Conservation (phyloP, 35 echinoderm and acorn worm species). For the Apostichopus californicus region DNA sequence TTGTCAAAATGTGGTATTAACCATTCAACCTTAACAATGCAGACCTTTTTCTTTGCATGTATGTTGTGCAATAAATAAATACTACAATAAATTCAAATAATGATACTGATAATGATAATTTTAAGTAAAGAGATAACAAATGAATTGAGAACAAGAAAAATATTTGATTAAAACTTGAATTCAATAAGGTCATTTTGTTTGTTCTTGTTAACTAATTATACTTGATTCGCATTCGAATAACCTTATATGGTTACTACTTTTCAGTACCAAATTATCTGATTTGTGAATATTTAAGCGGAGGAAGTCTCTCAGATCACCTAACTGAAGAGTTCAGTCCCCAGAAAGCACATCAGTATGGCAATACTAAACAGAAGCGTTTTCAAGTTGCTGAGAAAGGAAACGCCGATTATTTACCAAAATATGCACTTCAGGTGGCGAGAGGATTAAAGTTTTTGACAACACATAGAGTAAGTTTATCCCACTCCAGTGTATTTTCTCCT, state of each 20-base stretch:
- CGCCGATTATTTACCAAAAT: not conserved
- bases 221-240: no score
- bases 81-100: no score
- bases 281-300: no score
- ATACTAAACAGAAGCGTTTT: constrained; percentile 34
- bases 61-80: not conserved
- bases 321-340: not conserved
- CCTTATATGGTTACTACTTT: no score
- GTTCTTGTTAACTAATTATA: no score
- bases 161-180: no score
- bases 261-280: no score
- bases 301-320: not conserved
- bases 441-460: not conserved
- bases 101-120: no score
- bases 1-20: not conserved
- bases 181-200: no score
- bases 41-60: not conserved
- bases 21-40: not conserved
- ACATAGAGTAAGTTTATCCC: not conserved
- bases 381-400: not conserved
- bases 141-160: no score
- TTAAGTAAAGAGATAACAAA: no score
- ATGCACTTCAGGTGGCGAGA: constrained; percentile 23
- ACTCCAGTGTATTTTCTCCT: not conserved
- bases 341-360: constrained; percentile 8